Conservation (phyloP, 2,113 vertebrate species). For the Copsychus sechellarum region DNA sequence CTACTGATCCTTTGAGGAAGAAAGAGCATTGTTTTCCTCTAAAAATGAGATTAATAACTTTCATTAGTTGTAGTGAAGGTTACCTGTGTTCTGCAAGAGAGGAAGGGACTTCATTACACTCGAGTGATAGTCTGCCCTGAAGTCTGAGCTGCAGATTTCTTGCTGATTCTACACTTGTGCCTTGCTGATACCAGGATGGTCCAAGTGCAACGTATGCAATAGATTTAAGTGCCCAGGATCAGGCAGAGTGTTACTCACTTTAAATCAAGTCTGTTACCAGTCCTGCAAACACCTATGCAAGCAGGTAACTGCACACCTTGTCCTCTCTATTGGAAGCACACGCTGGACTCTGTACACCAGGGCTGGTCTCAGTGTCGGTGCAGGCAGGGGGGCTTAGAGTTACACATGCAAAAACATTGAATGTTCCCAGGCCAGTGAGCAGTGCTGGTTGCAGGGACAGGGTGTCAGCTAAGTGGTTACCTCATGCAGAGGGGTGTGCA, state of each 20-base stretch:
- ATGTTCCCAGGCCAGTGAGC: background rate
- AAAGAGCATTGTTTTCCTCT: background rate
- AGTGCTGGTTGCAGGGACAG: background rate
- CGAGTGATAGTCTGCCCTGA: conserved; percentile 8
- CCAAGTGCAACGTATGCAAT: background rate
- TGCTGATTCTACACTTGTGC: conserved; percentile 32
- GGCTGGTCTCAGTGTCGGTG: background rate
- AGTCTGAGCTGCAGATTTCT: conserved; percentile 31
- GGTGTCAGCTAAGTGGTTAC: background rate
- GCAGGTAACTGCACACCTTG: background rate
- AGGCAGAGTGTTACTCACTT: background rate
- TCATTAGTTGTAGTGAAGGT: background rate
- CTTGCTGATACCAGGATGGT: background rate
- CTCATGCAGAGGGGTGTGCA: background rate
- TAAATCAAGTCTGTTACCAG: background rate
- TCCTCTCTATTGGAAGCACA: background rate
- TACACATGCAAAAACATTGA: accelerated
- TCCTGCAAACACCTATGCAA: background rate
- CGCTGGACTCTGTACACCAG: background rate
- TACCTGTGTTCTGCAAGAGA: background rate
- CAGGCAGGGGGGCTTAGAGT: background rate
- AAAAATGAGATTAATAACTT: background rate
- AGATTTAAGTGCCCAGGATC: background rate
- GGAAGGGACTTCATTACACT: conserved; percentile 23
- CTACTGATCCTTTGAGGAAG: conserved; percentile 56